Base-by-base conservation (phyloP, 2,888 invertebrate species). In the Epirrhoe alternata region DNA sequence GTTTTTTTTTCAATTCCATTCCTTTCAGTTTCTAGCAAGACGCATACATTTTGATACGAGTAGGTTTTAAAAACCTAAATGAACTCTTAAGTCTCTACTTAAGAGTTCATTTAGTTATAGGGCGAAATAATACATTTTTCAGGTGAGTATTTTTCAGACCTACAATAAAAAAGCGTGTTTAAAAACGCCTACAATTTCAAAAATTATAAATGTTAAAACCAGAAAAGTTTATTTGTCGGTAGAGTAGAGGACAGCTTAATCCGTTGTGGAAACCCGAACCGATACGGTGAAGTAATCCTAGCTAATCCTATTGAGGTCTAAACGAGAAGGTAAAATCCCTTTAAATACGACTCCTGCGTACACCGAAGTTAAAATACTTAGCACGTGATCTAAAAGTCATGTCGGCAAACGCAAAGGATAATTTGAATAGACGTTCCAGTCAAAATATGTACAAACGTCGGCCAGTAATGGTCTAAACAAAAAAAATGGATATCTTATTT, bases 401-500 rank as follows among this genome's bases (percentile, higher is more conserved):
- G 86, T 83, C 90, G 89, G 89, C 79, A 69, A 61, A 60, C 84
- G 88, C 91, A 92, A 92, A 85, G 52, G 42, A 69, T 68, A 69
- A 75, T 73, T 73, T 78, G 76, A 83, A 88, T 83, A 84, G 86
- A 81, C 79, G 80, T 83, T 76, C 82, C 66, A 88, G 92, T 93
- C 92, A 92, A 92, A 93, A 93, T 90, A 92, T 92, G 89, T 92
- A 90, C 90, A 90, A 90, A 88, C 83, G 82, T 77, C 76, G 72
- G 83, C 76, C 56, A 47, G 80, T 90, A 89, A 89, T 90, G 85
- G 90, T 79, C 86, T 82, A 83, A 86, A 90, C 86, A 87, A 87
- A 89, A 87, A 89, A 92, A 91, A 87, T 89, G 88, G 89, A 93
- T 88, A 86, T 91, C 92, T 93, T 87, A 93, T 90, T 93, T 91